phyloP scores from a whole-genome alignment of 2,797 vertebrate genomes.

The Sebastes taczanowskii region DNA sequence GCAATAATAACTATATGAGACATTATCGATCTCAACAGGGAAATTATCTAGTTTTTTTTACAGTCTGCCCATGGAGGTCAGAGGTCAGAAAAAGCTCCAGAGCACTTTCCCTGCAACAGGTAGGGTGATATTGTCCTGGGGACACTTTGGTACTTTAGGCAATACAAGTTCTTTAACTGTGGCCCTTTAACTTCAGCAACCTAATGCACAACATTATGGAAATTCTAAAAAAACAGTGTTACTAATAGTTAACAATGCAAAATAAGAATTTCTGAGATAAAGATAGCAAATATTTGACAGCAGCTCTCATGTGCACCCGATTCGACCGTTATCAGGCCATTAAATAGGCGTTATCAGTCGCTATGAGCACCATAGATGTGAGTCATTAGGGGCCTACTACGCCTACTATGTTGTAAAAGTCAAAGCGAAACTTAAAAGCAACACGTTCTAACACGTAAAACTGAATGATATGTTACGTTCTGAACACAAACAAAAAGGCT shows the following conservation, averaged over 20 bases:
- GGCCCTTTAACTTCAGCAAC: neutral
- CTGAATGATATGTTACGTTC: too few relatives aligned
- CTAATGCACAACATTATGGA: neutral
- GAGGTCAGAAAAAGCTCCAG: constrained; percentile 2
- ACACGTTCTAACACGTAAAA: too few relatives aligned
- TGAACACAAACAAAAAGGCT: too few relatives aligned
- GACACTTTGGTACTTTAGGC: neutral
- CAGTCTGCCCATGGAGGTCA: constrained; percentile 10
- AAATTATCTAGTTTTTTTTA: neutral
- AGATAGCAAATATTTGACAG: neutral
- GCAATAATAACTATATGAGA: constrained; percentile 19
- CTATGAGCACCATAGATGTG: too few relatives aligned
- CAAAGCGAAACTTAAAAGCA: too few relatives aligned
- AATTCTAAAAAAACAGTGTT: neutral
- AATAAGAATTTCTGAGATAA: neutral
- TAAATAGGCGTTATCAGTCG: too few relatives aligned
- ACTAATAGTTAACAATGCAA: neutral
- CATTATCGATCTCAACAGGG: constrained; percentile 17
- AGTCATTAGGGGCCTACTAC: too few relatives aligned
- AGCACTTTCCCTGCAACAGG: neutral
- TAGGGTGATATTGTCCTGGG: neutral
- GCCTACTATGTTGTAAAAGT: too few relatives aligned
- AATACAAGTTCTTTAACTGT: neutral
- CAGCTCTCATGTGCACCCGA: neutral
- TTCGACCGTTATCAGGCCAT: too few relatives aligned